These are phyloP conservation scores for Drosophila hawaiiensis DNA, from an alignment of 2,888 invertebrate species.

Conservation along the genomic window DNA sequence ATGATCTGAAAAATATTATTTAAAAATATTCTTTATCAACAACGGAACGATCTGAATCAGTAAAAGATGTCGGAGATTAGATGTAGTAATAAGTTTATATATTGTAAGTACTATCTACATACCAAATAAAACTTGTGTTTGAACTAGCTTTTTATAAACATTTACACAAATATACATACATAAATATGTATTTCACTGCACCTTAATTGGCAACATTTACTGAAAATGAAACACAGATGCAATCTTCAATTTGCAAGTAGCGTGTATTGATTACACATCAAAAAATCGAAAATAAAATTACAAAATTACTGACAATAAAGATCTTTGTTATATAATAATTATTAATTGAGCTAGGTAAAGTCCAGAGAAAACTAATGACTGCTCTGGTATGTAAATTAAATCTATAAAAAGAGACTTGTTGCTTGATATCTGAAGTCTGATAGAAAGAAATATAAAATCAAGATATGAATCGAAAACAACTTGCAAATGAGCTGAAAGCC, in stretches of 20 bases:
- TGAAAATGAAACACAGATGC: background rate
- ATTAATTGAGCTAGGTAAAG: background rate
- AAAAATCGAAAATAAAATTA: conserved; percentile 3
- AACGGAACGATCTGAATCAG: background rate
- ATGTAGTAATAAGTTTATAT: background rate
- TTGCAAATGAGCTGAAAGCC: conserved; percentile 33
- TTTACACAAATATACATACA: background rate
- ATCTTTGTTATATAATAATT: background rate
- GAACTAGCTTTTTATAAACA: background rate
- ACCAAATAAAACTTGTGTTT: background rate
- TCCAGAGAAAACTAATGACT: background rate
- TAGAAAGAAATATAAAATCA: background rate
- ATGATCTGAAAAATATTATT: background rate
- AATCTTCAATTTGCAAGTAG: conserved; percentile 1
- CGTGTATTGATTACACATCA: conserved; percentile 13
- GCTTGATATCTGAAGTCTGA: background rate
- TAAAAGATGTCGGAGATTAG: background rate
- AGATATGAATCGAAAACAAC: conserved; percentile 10
- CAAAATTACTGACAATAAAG: background rate
- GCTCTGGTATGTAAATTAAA: background rate
- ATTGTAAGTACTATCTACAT: background rate
- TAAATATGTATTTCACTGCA: background rate
- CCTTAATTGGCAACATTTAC: conserved; percentile 15
- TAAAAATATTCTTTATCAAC: background rate
- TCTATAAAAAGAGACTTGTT: background rate